Conservation (phyloP, 2,888 invertebrate genomes). For the Cephus sareptanus region DNA sequence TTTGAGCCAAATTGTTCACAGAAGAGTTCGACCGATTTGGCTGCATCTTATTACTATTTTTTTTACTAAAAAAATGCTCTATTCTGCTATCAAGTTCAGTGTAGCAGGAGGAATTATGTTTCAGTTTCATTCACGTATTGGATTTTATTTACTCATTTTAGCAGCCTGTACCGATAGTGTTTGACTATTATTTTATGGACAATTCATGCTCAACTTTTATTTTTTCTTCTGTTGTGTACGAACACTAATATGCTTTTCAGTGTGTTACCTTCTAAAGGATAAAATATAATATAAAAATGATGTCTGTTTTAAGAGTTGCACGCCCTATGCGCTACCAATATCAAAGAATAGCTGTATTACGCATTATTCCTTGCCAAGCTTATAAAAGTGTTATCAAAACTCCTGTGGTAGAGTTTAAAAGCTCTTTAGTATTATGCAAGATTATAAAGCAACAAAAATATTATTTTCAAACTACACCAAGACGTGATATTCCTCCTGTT, state of each 20-base stretch:
- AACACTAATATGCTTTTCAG: not conserved
- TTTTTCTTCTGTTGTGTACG: not conserved
- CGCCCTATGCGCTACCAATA: not conserved
- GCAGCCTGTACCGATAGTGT: constrained; percentile 44
- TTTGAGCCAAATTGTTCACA: constrained; percentile 1
- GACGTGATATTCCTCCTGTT: constrained; percentile 43
- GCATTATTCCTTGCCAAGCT: constrained; percentile 10
- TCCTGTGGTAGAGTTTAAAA: not conserved
- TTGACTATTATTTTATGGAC: constrained; percentile 13
- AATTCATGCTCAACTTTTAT: no score
- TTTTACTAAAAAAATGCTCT: constrained; percentile 47
- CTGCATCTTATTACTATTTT: constrained; percentile 45
- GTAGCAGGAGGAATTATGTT: constrained; percentile 43
- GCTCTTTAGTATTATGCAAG: not conserved
- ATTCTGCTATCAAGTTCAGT: constrained; percentile 41
- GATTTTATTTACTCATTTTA: constrained; percentile 42
- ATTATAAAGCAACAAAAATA: constrained; percentile 19
- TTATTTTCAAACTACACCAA: constrained; percentile 48
- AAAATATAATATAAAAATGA: not conserved
- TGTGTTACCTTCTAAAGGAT: not conserved
- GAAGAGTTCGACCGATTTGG: constrained; percentile 40
- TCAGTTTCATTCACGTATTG: constrained; percentile 40
- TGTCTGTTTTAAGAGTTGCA: constrained; percentile 19
- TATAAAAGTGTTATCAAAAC: not conserved
- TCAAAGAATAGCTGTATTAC: constrained; percentile 1